Evolutionary conservation across 2,113 vertebrate genomes (phyloP).

Genomic region (Ondatra zibethicus): DNA sequence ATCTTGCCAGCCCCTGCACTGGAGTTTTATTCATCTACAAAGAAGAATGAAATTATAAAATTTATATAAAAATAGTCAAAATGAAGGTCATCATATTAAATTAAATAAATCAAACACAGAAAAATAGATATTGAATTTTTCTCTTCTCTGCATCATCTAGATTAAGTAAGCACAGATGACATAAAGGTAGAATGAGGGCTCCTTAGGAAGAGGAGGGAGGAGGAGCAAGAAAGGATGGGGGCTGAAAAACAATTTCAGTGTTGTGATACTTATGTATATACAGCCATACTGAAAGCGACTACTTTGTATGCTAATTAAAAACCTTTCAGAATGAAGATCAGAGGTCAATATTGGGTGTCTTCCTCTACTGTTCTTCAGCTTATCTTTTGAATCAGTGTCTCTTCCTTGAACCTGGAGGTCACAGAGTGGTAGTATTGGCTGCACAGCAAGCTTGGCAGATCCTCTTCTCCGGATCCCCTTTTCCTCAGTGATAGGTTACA

Average conservation of each 20-base stretch:
- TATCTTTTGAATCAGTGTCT: too few species aligned
- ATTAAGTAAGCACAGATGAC: not conserved
- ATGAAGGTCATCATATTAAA: not conserved
- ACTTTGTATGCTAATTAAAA: not conserved
- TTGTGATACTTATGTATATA: too few species aligned
- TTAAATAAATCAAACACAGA: not conserved
- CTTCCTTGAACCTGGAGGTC: not conserved
- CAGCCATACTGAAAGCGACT: not conserved
- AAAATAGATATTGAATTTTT: not conserved
- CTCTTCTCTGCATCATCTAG: too few species aligned
- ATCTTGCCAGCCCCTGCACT: not conserved
- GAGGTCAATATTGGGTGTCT: not conserved
- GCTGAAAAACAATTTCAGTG: not conserved
- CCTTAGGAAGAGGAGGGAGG: not conserved
- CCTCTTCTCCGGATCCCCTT: not conserved
- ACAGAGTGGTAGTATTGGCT: not conserved
- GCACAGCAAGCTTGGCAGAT: not conserved
- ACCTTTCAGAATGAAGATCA: not conserved
- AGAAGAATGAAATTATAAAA: too few species aligned
- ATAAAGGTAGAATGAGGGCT: not conserved
- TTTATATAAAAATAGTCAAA: not conserved
- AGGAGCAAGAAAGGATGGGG: not conserved
- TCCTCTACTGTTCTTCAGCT: not conserved
- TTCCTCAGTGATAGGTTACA: not conserved
- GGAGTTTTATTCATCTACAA: not conserved